Percentiles rank a stretch among this genome's conserved stretches.
These are phyloP conservation scores for Coracias cyanogaster DNA, from an alignment of 2,797 vertebrate species.

Conservation along the genomic window DNA sequence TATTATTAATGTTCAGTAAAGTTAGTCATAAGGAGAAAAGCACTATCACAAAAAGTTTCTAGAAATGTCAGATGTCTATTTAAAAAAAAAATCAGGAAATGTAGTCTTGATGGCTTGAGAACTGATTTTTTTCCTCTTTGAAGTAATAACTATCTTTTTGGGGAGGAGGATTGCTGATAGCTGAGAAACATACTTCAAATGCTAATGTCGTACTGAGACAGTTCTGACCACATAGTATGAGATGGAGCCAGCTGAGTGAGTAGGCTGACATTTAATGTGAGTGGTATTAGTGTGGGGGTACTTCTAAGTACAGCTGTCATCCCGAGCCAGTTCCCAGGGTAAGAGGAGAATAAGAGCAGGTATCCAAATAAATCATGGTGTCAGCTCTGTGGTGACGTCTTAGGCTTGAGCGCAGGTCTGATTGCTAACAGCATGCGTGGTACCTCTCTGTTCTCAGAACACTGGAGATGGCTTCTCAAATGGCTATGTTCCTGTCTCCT, in stretches of 20 bases:
- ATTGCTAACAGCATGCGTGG: background rate
- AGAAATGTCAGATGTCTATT: background rate
- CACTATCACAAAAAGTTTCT: background rate
- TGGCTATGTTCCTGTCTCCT: background rate
- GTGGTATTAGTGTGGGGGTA: background rate
- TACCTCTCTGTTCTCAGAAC: background rate
- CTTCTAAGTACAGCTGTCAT: background rate
- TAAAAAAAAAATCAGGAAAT: background rate
- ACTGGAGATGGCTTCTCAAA: background rate
- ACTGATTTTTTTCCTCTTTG: background rate
- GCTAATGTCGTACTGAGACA: background rate
- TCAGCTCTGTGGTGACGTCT: background rate
- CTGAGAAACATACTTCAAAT: conserved; percentile 11
- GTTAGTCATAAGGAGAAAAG: background rate
- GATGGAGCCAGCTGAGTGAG: conserved; percentile 29
- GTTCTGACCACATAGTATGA: background rate
- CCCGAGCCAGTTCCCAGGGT: background rate
- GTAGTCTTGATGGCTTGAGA: background rate
- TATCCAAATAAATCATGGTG: background rate
- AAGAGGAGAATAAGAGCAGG: background rate
- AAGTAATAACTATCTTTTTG: background rate
- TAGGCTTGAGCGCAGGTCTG: background rate
- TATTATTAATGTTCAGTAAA: background rate
- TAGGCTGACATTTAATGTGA: conserved; percentile 43
- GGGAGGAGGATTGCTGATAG: background rate